A percentile compares a stretch with the other conserved stretches of the same genome.
These are phyloP conservation scores for Drosophila niveifrons DNA, from an alignment of 2,888 invertebrate genomes.

Conservation along the genomic window DNA sequence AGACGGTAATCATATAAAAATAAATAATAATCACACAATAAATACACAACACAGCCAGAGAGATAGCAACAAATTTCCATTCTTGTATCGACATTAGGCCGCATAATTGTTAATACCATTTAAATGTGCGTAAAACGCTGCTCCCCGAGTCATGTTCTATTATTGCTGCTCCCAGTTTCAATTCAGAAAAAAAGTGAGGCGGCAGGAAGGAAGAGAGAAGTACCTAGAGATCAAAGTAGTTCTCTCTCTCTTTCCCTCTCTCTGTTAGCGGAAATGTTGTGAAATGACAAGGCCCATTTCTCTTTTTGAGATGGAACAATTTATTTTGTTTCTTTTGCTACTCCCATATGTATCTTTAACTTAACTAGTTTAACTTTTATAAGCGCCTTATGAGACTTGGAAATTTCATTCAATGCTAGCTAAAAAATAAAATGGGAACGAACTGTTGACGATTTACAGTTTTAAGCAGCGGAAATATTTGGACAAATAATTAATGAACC, in stretches of 20 bases:
- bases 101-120: slow-evolving; percentile 76
- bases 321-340: slow-evolving; percentile 19
- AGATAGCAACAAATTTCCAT: slow-evolving; percentile 71
- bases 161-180: slow-evolving; percentile 24
- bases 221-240: background rate
- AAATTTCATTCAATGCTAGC: slow-evolving; percentile 19
- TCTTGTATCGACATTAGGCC: slow-evolving; percentile 66
- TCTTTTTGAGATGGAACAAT: slow-evolving; percentile 17
- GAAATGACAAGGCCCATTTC: slow-evolving; percentile 64
- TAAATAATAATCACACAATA: slow-evolving; percentile 74
- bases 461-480: slow-evolving; percentile 48
- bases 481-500: slow-evolving; percentile 43
- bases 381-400: slow-evolving; percentile 47
- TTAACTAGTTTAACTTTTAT: slow-evolving; percentile 44
- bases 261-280: slow-evolving; percentile 55
- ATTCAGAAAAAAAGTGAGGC: background rate
- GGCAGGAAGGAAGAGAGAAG: slow-evolving; percentile 21
- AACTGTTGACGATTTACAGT: slow-evolving; percentile 65
- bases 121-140: slow-evolving; percentile 63
- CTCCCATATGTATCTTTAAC: slow-evolving; percentile 22
- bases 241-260: slow-evolving; percentile 1
- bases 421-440: slow-evolving; percentile 58
- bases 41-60: slow-evolving; percentile 32
- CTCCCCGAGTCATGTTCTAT: slow-evolving; percentile 61
- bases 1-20: slow-evolving; percentile 68